Evolutionary conservation across 2,113 vertebrate species (phyloP).

Genomic region (Daphoenositta chrysoptera): DNA sequence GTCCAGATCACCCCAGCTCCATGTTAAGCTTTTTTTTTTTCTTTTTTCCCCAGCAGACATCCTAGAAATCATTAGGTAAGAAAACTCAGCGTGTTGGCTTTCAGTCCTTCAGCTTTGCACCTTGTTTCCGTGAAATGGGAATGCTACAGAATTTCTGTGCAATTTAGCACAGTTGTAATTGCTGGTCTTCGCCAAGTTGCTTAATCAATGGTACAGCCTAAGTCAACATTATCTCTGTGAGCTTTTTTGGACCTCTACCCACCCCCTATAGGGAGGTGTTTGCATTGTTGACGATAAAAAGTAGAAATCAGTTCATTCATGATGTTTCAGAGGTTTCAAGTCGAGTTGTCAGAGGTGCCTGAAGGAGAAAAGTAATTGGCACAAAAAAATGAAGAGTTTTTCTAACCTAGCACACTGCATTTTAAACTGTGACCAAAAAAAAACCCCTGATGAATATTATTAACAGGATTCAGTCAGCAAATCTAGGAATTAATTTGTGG

Average conservation of each 20-base stretch:
- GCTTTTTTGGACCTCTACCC: neutral
- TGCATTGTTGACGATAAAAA: neutral
- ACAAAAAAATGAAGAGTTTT: neutral
- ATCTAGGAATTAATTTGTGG: neutral
- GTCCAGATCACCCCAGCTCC: neutral
- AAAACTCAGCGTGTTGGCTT: neutral
- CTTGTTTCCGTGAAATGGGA: accelerated
- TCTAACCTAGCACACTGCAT: accelerated
- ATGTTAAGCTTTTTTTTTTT: neutral
- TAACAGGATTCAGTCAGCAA: neutral
- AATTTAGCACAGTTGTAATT: neutral
- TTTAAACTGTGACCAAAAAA: neutral
- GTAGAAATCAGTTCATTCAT: neutral
- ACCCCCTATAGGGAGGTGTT: neutral
- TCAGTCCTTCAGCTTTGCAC: neutral
- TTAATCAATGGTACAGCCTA: neutral
- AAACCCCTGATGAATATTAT: neutral
- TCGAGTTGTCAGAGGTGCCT: neutral
- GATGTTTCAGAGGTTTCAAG: neutral
- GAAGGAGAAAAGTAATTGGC: neutral
- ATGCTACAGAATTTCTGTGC: neutral
- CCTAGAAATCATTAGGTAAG: neutral
- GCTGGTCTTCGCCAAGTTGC: neutral
- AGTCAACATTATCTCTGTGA: neutral
- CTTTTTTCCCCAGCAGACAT: neutral